Base-by-base conservation (phyloP, 2,113 vertebrate genomes). In the Callopanchax toddi region DNA sequence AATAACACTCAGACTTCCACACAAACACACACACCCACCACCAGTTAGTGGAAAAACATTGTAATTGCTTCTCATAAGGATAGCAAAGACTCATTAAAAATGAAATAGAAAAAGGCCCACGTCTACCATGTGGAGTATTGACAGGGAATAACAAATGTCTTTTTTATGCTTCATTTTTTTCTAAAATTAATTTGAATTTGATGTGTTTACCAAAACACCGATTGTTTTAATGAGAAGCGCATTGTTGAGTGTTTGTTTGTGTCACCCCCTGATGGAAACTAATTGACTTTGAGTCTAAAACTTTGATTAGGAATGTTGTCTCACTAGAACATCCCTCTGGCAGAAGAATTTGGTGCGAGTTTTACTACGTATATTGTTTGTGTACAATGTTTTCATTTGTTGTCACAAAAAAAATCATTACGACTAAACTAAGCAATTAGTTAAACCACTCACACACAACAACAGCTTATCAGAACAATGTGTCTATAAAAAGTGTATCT, bases 281-380 rank as follows among this genome's bases (percentile, higher is more conserved):
- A 86, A 84, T 85, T 82, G 78, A 79, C 69, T 87, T 52, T 72
- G 46, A 74, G 57, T 52, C 53, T 70, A 59, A 80, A 81, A 82
- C 63, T 67, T 62, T 81, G 80, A 89, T 85, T 82, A 60, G 68
- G 72, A 82, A 74, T 54, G 55, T 42, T 75, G 49, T 76, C 62
- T 71, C 55, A 23, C 39, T 72, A 26, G 37, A 74, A 74, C 60
- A 66, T 64, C 39, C 59, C 53, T 72, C 46, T 39, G 56, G 59
- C 74, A 60, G 32, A 55, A 18, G 20, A 48, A 45, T 55, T 25
- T 37, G 15, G 46, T 53, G 23, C 37, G 48, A 40, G 44, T 72
- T 64, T 54, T 25, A 25, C 11, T 18, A 18, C n/a, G n/a, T 51
- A 16, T 39, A 18, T 32, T 56, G 17, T 68, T 10, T 66, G 32